Conservation (phyloP, 2,888 invertebrate genomes). For the Digitonthophagus gazella region DNA sequence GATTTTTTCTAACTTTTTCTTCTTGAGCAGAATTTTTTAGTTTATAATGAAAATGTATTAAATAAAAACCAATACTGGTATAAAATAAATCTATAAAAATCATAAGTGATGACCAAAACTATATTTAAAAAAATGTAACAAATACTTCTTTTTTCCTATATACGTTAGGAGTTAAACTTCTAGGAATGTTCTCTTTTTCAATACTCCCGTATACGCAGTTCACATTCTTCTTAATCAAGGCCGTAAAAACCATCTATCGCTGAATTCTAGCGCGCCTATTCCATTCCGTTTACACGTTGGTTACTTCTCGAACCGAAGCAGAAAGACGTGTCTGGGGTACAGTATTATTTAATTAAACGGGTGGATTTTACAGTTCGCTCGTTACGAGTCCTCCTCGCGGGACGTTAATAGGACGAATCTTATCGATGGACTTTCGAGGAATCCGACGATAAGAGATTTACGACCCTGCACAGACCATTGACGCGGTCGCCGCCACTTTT, state of each 20-base stretch:
- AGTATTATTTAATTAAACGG: background rate
- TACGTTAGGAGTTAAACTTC: background rate
- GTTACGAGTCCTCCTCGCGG: background rate
- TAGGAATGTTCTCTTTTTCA: background rate
- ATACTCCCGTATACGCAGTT: slow-evolving; percentile 26
- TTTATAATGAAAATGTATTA: too few species aligned
- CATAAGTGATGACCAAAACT: too few species aligned
- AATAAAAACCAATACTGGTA: too few species aligned
- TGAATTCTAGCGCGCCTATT: background rate
- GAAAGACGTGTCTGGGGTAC: background rate
- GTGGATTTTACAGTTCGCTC: background rate
- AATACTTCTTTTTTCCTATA: background rate
- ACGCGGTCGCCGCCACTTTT: too few species aligned
- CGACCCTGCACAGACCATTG: too few species aligned
- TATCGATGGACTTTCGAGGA: background rate
- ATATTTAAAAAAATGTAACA: background rate
- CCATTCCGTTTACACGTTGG: background rate
- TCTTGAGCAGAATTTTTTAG: too few species aligned
- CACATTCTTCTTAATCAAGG: slow-evolving; percentile 34
- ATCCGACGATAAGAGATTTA: background rate
- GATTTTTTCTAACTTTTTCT: too few species aligned
- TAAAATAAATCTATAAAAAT: too few species aligned
- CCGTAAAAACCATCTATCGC: slow-evolving; percentile 25
- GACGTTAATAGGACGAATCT: background rate
- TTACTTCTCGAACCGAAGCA: slow-evolving; percentile 3